A percentile compares a stretch with the other conserved stretches of the same genome.
These are phyloP conservation scores for Drosophila neotestacea DNA, from an alignment of 2,888 invertebrate genomes.

Conservation along the genomic window DNA sequence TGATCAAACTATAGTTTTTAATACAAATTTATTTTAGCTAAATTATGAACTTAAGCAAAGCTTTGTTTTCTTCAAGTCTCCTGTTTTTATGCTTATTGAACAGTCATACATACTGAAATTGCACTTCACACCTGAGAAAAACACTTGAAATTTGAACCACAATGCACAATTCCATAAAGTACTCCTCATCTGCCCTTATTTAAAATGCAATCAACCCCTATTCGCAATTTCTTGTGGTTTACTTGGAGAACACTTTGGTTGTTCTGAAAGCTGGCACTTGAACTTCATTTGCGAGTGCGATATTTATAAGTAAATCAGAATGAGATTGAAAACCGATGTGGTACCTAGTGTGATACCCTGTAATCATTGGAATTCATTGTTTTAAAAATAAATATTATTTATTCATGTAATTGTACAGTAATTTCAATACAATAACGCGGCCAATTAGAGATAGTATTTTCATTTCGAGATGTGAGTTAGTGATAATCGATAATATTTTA, in stretches of 20 bases:
- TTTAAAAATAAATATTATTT: too few relatives aligned
- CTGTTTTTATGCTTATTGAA: constrained; percentile 2
- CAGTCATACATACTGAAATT: constrained; percentile 5
- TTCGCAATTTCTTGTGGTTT: constrained; percentile 48
- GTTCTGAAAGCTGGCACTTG: constrained; percentile 40
- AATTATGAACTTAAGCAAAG: neutral
- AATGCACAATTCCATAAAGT: constrained; percentile 41
- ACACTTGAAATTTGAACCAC: constrained; percentile 39
- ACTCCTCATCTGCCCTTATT: constrained; percentile 31
- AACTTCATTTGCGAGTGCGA: constrained; percentile 54
- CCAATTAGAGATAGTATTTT: too few relatives aligned
- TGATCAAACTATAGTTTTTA: neutral
- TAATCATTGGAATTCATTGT: neutral
- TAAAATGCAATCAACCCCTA: constrained; percentile 10
- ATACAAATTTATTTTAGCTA: neutral
- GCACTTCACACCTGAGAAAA: constrained; percentile 53
- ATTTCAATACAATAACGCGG: too few relatives aligned
- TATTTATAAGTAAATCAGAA: constrained; percentile 48
- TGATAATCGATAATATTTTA: too few relatives aligned
- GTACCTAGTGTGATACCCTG: neutral
- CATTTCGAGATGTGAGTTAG: too few relatives aligned
- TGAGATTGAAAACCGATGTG: neutral
- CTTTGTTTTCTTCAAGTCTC: neutral
- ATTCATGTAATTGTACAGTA: too few relatives aligned
- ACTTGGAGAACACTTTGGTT: constrained; percentile 29